Base-by-base conservation (phyloP, 2,888 invertebrate species). In the Nebria salina region DNA sequence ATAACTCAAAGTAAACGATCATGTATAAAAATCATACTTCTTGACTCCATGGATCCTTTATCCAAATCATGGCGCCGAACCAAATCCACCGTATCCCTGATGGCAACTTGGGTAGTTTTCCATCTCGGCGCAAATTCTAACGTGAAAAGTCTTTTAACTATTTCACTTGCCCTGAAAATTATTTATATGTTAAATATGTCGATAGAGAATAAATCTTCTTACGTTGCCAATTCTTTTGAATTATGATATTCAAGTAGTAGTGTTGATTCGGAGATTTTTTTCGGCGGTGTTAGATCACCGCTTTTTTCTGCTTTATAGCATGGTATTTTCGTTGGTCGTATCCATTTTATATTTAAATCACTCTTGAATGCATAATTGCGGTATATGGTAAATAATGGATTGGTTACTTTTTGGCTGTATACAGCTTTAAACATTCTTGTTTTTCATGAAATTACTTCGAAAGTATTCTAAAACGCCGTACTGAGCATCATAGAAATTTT, bases 271-370 rank as follows among this genome's bases (percentile, higher is more conserved):
- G 92, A 89, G n/a, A 95, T 86, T 0, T 90, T 83, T 0, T 92
- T 90, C 68, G 93, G 86, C 20, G 91, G 87, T 83, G 91, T 91
- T 54, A 93, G 88, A 87, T 96, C 96, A 0, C 96, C 95, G 84
- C 94, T 94, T 86, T 92, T 93, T 84, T 91, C 91, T 0, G 95
- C 92, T 85, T 92, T 91, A 82, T 91, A 91, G 72, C 92, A 91
- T 0, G 93, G 90, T 25, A 95, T 90, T 86, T 93, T 93, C 42
- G 92, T 92, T 0, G 96, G 96, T 42, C 93, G 91, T 6, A 92
- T 91, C 96, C 96, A 96, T 90, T 94, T 94, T 72, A 96, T 93
- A 88, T 95, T 93, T 64, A 95, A 89, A 85, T 93, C 92, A 43
- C 93, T 92, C 87, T 95, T 95, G 84, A 94, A 91, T 83, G 93